Evolutionary conservation across 1,140 invertebrate genomes (phyloP).

Genomic region (Temnothorax curvispinosus): DNA sequence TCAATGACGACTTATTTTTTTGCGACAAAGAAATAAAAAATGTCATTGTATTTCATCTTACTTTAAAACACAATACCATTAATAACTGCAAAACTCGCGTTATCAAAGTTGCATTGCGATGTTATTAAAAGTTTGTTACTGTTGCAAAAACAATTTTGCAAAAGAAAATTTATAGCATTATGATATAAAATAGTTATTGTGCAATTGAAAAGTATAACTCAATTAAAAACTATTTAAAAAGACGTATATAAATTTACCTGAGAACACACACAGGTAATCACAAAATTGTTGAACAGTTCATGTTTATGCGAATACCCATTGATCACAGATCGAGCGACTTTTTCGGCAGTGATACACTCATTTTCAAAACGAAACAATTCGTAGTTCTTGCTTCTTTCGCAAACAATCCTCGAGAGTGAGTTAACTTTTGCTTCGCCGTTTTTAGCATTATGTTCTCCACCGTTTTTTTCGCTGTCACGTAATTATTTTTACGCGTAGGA

Average conservation of each 20-base stretch:
- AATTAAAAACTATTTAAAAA: not conserved
- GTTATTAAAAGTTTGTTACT: not conserved
- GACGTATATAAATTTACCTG: constrained; percentile 54
- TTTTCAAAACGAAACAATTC: not conserved
- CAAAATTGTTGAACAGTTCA: constrained; percentile 55
- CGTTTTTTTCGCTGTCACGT: not conserved
- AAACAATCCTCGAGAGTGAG: not conserved
- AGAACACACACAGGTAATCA: constrained; percentile 65
- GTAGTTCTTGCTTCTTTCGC: not conserved
- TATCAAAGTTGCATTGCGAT: not conserved
- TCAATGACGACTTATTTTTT: not conserved
- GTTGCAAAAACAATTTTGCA: not conserved
- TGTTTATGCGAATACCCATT: constrained; percentile 52
- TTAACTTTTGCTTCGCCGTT: not conserved
- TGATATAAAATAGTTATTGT: not conserved
- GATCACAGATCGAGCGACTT: constrained; percentile 42
- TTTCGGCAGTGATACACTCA: constrained; percentile 16
- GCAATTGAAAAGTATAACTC: not conserved
- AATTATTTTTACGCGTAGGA: constrained; percentile 4
- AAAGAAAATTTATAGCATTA: not conserved
- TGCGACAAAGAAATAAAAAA: not conserved
- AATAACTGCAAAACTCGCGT: not conserved
- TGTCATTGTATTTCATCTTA: not conserved
- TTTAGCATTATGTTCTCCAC: constrained; percentile 2
- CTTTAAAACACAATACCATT: not conserved